Percentiles rank a stretch among this genome's conserved stretches.
phyloP scores from a whole-genome alignment of 2,797 vertebrate genomes.

The Orientallactaga sibirica region DNA sequence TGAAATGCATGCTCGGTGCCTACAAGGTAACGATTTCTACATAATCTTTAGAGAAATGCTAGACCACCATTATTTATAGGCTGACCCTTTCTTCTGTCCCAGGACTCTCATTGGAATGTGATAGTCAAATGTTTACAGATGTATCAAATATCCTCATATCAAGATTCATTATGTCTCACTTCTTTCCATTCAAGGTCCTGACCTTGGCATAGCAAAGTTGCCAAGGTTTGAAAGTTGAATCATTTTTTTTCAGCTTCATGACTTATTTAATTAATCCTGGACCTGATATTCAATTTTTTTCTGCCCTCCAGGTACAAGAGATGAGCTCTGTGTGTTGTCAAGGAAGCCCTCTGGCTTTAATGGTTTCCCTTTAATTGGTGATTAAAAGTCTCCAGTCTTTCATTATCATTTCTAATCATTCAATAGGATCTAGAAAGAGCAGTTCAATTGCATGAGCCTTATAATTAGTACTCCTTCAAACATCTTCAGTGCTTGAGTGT shows the following conservation, averaged over 20 bases:
- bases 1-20: not conserved
- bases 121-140: not conserved
- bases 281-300: conserved; percentile 30
- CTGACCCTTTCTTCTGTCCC: not conserved
- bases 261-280: not conserved
- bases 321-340: conserved; percentile 2
- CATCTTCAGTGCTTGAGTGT: not conserved
- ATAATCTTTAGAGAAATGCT: not conserved
- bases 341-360: conserved; percentile 34
- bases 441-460: not conserved
- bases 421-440: not conserved
- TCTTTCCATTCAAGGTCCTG: not conserved
- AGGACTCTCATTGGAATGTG: not conserved
- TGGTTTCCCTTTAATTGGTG: conserved; percentile 46
- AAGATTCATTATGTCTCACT: not conserved
- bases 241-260: not conserved
- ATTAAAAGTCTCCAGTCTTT: conserved; percentile 62
- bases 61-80: not conserved
- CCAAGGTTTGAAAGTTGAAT: conserved; percentile 9
- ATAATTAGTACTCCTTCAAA: not conserved
- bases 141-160: not conserved
- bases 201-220: not conserved
- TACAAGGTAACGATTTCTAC: not conserved
- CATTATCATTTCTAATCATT: conserved; percentile 39
- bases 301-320: not conserved